Conservation (phyloP, 2,113 vertebrate species). For the Gulo gulo region DNA sequence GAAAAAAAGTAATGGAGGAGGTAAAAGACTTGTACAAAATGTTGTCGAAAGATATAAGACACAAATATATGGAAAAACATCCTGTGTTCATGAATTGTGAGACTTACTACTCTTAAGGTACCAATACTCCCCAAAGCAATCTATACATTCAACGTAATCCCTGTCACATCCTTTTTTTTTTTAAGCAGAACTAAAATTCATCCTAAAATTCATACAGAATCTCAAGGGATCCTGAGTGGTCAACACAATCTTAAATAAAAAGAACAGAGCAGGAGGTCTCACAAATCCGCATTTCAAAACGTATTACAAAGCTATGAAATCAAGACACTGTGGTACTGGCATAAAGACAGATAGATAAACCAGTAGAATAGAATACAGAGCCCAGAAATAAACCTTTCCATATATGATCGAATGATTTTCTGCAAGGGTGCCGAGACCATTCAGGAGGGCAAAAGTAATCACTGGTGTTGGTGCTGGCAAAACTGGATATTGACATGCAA, state of each 20-base stretch:
- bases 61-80: background rate
- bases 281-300: background rate
- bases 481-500: background rate
- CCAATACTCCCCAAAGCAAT: background rate
- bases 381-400: background rate
- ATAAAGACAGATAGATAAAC: background rate
- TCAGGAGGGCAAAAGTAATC: background rate
- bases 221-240: background rate
- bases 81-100: background rate
- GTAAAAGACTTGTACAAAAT: background rate
- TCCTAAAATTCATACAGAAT: constrained; percentile 3
- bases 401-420: background rate
- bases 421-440: background rate
- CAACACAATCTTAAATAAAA: background rate
- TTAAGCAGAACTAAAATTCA: background rate
- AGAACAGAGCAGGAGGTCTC: background rate
- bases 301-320: background rate
- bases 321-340: background rate
- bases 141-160: background rate
- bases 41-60: background rate
- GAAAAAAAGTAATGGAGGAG: background rate
- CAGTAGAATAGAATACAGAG: background rate
- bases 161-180: background rate
- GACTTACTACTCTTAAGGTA: background rate
- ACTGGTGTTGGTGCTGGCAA: background rate